Percentiles rank a stretch among this genome's conserved stretches.
Evolutionary conservation across 2,113 vertebrate species (phyloP).

Genomic region (Orientallactaga bullata): DNA sequence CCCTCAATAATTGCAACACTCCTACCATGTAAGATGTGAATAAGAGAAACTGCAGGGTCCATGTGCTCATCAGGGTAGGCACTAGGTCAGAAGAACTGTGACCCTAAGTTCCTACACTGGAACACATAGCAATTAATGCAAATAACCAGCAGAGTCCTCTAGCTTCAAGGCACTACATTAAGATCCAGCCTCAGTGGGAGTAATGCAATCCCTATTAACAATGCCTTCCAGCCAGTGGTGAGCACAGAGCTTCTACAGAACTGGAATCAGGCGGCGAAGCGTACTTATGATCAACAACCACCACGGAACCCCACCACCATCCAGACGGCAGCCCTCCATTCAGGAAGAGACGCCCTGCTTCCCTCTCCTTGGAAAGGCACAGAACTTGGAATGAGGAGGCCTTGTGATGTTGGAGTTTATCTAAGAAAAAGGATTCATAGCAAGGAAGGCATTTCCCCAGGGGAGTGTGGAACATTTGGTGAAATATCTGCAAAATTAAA

Average conservation of each 20-base stretch:
- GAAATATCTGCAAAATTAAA: constrained; percentile 6
- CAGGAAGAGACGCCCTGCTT: neutral
- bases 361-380: neutral
- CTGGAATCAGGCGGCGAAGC: neutral
- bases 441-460: neutral
- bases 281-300: neutral
- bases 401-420: neutral
- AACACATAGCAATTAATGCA: neutral
- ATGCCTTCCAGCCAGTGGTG: neutral
- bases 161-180: neutral
- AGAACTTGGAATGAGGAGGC: neutral
- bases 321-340: neutral
- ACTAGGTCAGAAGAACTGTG: neutral
- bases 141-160: neutral
- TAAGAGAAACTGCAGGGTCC: neutral
- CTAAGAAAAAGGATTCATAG: neutral
- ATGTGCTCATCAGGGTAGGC: neutral
- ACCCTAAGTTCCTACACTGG: neutral
- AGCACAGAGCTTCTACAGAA: neutral
- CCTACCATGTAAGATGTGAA: neutral
- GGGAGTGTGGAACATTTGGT: neutral
- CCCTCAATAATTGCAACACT: neutral
- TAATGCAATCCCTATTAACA: neutral
- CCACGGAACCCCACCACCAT: neutral
- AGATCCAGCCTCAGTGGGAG: neutral